Base-by-base conservation (phyloP, 2,888 invertebrate species). In the Noctua comes region DNA sequence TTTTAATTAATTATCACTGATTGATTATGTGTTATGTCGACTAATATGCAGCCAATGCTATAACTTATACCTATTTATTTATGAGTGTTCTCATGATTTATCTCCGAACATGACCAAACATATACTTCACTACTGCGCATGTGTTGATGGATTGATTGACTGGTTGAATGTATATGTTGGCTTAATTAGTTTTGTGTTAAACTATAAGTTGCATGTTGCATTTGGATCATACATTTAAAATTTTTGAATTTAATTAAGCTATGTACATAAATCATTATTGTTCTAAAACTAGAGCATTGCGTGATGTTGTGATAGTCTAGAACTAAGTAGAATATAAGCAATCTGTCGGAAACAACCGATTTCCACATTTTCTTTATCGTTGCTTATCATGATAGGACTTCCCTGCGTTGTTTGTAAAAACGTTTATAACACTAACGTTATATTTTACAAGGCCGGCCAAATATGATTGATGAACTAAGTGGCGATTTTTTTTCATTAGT, bases 1-100 rank as follows among this genome's bases (percentile, higher is more conserved):
- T 86, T 86, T 80, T 83, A 59, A 69, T n/a, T 64, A 73, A 59
- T 71, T 66, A n/a, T 7, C 16, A 69, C 36, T 77, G 13, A 77
- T 77, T 85, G 11, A 69, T 57, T 64, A 65, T 69, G 51, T 69
- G 36, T 54, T n/a, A 71, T n/a, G 16, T 71, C 21, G 13, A 68
- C n/a, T 68, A 74, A 76, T 72, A 24, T 69, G 68, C 62, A 68
- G 78, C 65, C 18, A n/a, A 64, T 62, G 76, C 72, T 51, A 59
- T 57, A 7, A 48, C 11, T 62, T 59, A 62, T 36, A 68, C 1
- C 40, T 62, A 24, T 62, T 59, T 31, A 62, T 69, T 48, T 54
- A 36, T 18, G 4, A n/a, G n/a, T 51, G 27, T 21, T 46, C 59
- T 59, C 51, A 24, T 51, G 59, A 27, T 51, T 24, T 27, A 65